Percentiles rank a stretch among this genome's conserved stretches.
Evolutionary conservation across 2,113 vertebrate genomes (phyloP).

Genomic region (Martes martes): DNA sequence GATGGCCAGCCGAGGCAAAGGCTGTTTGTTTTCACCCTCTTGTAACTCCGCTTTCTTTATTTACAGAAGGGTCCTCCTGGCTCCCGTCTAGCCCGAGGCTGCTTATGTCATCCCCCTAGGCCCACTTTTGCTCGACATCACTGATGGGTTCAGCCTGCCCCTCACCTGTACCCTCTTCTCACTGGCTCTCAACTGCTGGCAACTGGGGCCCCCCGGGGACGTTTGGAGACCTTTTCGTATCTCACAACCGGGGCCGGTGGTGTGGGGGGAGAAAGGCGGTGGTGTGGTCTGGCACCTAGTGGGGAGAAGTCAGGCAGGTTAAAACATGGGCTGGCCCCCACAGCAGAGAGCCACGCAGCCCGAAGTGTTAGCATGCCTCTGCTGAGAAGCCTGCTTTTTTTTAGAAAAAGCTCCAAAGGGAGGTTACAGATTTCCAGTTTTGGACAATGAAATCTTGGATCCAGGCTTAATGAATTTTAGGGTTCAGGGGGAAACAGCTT

Average conservation of each 20-base stretch:
- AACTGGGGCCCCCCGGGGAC: not conserved
- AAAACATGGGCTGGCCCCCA: not conserved
- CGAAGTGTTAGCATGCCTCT: not conserved
- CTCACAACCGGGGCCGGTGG: not conserved
- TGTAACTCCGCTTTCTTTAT: not conserved
- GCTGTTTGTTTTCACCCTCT: not conserved
- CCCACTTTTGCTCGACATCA: not conserved
- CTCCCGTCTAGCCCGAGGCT: not conserved
- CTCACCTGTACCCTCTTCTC: not conserved
- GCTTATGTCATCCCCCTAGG: not conserved
- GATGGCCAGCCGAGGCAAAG: not conserved
- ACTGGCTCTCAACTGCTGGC: not conserved
- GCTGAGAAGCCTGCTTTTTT: not conserved
- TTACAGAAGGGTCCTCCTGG: not conserved
- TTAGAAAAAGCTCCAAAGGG: not conserved
- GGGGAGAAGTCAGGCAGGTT: not conserved
- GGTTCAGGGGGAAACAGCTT: not conserved
- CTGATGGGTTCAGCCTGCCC: not conserved
- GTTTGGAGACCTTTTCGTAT: not conserved
- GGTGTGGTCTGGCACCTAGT: not conserved
- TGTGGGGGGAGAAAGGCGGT: no score
- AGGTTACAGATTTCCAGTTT: not conserved
- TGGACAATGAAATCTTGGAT: not conserved
- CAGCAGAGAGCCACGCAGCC: not conserved
- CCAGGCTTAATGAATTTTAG: not conserved